Base-by-base conservation (phyloP, 2,113 vertebrate genomes). In the Edolisoma coerulescens region DNA sequence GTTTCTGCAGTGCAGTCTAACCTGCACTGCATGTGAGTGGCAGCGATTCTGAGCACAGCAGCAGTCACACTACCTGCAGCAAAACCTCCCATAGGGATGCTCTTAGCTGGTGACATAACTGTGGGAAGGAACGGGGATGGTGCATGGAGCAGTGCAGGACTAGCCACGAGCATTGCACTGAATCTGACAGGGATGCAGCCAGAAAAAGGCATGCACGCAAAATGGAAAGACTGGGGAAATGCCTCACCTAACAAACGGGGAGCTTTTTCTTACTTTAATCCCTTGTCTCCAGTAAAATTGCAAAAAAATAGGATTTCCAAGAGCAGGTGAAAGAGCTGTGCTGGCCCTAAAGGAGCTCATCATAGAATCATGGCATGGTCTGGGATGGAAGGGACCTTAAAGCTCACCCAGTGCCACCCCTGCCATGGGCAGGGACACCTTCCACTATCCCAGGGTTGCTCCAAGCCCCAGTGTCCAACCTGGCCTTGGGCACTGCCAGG, bases 231-330 rank as follows among this genome's bases (percentile, higher is more conserved):
- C 7, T 15, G 16, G n/a, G 30, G 14, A 83, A 64, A 54, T 6
- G 3, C 16, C 60, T 94, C 1, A 0, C n/a, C 28, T 57, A 28
- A 56, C 0, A 1, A 88, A 65, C 0, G 1, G 11, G 23, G 14
- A 68, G 32, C 1, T 76, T 60, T 64, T 56, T 30, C 54, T 63
- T 60, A 41, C 21, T 85, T 87, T 60, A 68, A 44, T 52, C 32
- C 22, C 23, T 49, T 9, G 9, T n/a, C 16, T 54, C 13, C n/a
- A 24, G 19, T 17, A 74, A 75, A 78, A 60, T 4, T 20, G 16
- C 6, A 57, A 44, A 59, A 65, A 32, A 42, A n/a, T n/a, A 18
- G 10, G 3, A 15, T n/a, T 61, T 67, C 44, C 23, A 59, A 60
- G 20, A 70, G 68, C 11, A 61, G 50, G 45, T 13, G 26, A 52